Conservation (phyloP, 1,140 invertebrate genomes). For the Nomia melanderi region DNA sequence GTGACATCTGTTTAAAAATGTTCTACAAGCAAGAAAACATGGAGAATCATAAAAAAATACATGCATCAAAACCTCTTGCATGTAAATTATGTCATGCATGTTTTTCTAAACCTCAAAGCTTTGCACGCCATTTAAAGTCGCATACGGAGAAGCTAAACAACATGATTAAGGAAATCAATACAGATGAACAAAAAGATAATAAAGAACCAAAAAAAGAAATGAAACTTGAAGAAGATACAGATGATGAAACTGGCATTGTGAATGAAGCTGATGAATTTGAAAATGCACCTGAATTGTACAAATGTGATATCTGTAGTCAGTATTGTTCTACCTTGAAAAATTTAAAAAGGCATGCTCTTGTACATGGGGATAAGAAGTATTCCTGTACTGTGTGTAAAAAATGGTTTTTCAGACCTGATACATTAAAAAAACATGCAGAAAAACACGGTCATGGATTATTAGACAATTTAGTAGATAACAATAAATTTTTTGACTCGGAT, state of each 20-base stretch:
- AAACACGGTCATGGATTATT: conserved; percentile 75
- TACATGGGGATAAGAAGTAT: conserved; percentile 79
- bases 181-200: conserved; percentile 54
- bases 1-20: conserved; percentile 73
- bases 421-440: conserved; percentile 77
- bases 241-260: conserved; percentile 64
- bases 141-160: conserved; percentile 69
- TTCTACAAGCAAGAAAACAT: conserved; percentile 76
- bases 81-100: conserved; percentile 72
- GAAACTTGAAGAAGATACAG: conserved; percentile 62
- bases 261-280: conserved; percentile 71
- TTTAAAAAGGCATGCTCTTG: conserved; percentile 74
- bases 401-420: conserved; percentile 78
- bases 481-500: conserved; percentile 73
- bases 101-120: conserved; percentile 70
- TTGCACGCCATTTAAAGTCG: conserved; percentile 70
- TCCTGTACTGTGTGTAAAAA: conserved; percentile 79
- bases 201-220: conserved; percentile 57
- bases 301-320: conserved; percentile 76
- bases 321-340: conserved; percentile 78
- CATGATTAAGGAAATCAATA: conserved; percentile 64
- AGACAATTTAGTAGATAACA: conserved; percentile 73
- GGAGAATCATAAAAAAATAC: conserved; percentile 74
- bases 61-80: conserved; percentile 71
- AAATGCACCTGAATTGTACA: conserved; percentile 74